Evolutionary conservation across 2,888 invertebrate species (phyloP), one percentile per base, ranked within the genome.

Genomic region (Pogonocherus hispidulus): DNA sequence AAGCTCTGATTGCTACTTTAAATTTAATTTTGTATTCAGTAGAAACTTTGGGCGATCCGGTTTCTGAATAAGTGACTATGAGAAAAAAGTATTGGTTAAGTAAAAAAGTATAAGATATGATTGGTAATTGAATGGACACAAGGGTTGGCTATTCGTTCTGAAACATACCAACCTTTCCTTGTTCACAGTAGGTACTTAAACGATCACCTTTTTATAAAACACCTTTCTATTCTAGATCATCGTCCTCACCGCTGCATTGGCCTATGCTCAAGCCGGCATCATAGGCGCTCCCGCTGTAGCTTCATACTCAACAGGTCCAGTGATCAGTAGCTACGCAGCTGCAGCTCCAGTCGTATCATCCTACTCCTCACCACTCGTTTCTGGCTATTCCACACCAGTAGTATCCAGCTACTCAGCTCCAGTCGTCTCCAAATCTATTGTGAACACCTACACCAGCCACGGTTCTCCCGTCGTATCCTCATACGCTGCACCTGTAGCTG

Each of bases 251-350:
- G 87, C 90, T 83, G 86, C 88, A 76, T 87, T 90, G 84, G 88
- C 90, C 76, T 86, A 88, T 73, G 90, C 89, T 79, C 88, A 87
- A 79, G 91, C 91, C 55, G 91, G 91, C 71, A 82, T 87, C 76
- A 82, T 91, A 14, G 71, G 69, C 20, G 72, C 71, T 19, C 76
- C 79, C 8, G 75, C 74, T 1, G 69, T 73, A 57, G 76, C 75
- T 11, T 72, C 75, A 9, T 78, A 78, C 54, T 78, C 78, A 4
- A 67, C 78, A 46, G 78, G 77, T 20, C 76, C 78, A n/a, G 74
- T 54, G 4, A 75, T 78, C 6, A 78, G 78, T 67, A 71, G 64
- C 41, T 69, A 77, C 35, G 75, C 75, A 56, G 75, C 77, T 2
- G 59, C 75, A 8, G 68, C 73, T 37, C 74, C 78, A 2, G 56